Conservation (phyloP, 64 coral and sea anemone species). For the Exaiptasia diaphana region DNA sequence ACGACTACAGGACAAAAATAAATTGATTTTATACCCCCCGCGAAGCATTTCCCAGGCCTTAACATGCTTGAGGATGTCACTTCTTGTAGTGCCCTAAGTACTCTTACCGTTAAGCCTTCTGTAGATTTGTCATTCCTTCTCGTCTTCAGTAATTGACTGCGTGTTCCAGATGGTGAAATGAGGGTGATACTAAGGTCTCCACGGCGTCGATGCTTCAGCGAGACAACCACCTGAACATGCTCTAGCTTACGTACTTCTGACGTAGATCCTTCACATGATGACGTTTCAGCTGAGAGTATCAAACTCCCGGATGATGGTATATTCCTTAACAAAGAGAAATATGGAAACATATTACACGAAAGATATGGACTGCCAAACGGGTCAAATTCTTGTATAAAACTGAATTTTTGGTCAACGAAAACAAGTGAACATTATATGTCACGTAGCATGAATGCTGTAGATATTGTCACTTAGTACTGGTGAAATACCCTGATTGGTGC, state of each 20-base stretch:
- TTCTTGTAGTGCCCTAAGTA: too few relatives aligned
- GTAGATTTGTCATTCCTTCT: conserved; percentile 86
- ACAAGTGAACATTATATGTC: too few relatives aligned
- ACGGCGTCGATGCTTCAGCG: conserved; percentile 71
- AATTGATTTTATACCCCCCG: too few relatives aligned
- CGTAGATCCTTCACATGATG: conserved; percentile 58
- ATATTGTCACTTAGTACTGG: too few relatives aligned
- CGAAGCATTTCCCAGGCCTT: too few relatives aligned
- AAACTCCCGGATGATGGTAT: conserved; percentile 89
- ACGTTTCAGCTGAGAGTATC: conserved; percentile 70
- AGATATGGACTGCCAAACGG: neutral
- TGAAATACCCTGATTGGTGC: too few relatives aligned
- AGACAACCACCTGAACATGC: conserved; percentile 79
- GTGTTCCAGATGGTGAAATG: conserved; percentile 88
- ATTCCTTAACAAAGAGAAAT: conserved; percentile 41
- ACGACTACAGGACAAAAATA: too few relatives aligned
- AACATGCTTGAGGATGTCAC: too few relatives aligned
- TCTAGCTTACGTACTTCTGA: conserved; percentile 77
- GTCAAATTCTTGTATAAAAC: neutral
- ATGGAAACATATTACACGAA: neutral
- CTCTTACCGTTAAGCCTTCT: conserved; percentile 64
- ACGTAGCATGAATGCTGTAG: too few relatives aligned
- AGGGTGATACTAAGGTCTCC: conserved; percentile 80
- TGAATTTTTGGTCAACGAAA: neutral
- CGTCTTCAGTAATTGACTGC: conserved; percentile 76